A percentile compares a stretch with the other conserved stretches of the same genome.
Evolutionary conservation across 2,888 invertebrate species (phyloP).

Genomic region (Tiphia femorata): DNA sequence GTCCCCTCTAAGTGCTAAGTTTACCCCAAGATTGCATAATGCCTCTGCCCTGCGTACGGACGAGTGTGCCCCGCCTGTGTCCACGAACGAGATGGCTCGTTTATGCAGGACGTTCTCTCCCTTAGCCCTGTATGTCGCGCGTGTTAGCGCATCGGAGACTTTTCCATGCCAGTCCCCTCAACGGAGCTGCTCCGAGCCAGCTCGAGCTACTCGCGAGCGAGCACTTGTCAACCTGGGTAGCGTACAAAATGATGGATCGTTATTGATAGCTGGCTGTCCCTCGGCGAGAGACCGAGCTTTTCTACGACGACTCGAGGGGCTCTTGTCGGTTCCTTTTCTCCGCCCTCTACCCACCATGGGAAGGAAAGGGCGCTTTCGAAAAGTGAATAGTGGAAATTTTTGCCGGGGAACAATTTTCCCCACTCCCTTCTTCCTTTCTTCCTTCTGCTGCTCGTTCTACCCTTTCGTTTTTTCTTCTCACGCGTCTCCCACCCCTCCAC

Average conservation of each 20-base stretch:
- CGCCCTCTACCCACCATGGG: too few relatives aligned
- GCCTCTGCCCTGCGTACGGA: slow-evolving; percentile 41
- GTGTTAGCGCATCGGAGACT: background rate
- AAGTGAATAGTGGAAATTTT: background rate
- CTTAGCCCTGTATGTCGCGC: background rate
- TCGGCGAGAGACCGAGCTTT: slow-evolving; percentile 14
- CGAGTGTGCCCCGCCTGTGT: slow-evolving; percentile 21
- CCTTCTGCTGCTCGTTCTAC: too few relatives aligned
- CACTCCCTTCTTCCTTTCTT: too few relatives aligned
- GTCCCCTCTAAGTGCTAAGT: slow-evolving; percentile 65
- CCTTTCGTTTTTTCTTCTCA: too few relatives aligned
- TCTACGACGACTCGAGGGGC: slow-evolving; percentile 10
- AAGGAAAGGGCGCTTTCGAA: background rate
- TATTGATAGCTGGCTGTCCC: slow-evolving; percentile 39
- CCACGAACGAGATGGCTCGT: slow-evolving; percentile 5
- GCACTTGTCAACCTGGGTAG: slow-evolving; percentile 17
- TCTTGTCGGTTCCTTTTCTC: too few relatives aligned
- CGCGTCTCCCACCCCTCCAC: too few relatives aligned
- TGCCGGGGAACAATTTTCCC: too few relatives aligned
- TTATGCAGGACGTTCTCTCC: slow-evolving; percentile 3
- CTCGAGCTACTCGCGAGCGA: slow-evolving; percentile 4
- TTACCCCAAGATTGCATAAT: slow-evolving; percentile 65
- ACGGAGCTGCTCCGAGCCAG: background rate
- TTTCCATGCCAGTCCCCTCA: too few relatives aligned
- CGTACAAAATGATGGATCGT: slow-evolving; percentile 45